phyloP scores from a whole-genome alignment of 2,797 vertebrate genomes.

The Myotis myotis region DNA sequence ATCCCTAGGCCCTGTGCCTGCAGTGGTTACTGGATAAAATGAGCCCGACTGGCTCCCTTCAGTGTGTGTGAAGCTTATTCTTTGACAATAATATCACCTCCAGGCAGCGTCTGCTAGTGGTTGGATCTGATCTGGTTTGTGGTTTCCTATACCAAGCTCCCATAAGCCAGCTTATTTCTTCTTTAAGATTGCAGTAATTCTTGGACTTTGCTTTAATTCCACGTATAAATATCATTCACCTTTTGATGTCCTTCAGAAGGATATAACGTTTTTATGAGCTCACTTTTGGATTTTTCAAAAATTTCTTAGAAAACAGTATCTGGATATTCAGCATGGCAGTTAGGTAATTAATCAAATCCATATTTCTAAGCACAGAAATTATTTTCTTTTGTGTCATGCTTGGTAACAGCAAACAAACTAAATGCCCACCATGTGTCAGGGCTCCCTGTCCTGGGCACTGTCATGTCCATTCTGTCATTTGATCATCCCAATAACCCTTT shows the following conservation, averaged over 20 bases:
- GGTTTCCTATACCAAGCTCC: background rate
- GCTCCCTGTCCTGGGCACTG: background rate
- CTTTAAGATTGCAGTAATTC: background rate
- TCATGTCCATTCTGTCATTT: background rate
- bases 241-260: conserved; percentile 15
- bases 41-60: background rate
- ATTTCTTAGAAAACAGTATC: background rate
- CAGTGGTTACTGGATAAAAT: background rate
- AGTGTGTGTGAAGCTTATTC: background rate
- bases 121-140: background rate
- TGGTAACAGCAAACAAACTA: background rate
- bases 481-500: conserved; percentile 19
- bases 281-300: background rate
- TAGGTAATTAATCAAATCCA: background rate
- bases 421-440: background rate
- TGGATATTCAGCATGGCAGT: background rate
- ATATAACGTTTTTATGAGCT: background rate
- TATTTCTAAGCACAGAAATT: background rate
- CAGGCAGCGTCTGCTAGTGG: background rate
- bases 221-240: background rate
- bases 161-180: conserved; percentile 48
- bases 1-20: background rate
- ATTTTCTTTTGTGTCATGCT: background rate
- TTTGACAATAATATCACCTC: background rate
- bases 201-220: conserved; percentile 41